These are phyloP conservation scores for Calephelis virginiensis DNA, from an alignment of 1,140 invertebrate genomes.

Conservation along the genomic window DNA sequence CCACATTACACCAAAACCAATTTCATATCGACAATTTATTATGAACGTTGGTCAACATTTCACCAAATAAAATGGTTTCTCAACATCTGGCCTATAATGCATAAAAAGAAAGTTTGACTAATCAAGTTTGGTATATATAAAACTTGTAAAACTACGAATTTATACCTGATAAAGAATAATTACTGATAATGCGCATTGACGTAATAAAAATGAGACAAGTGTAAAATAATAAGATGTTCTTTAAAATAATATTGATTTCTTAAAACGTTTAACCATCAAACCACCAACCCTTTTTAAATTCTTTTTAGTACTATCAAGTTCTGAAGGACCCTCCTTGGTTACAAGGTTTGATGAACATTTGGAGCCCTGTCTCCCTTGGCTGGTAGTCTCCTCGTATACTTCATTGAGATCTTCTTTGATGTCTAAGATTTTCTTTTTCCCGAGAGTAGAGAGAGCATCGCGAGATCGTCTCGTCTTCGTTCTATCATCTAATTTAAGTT, in stretches of 20 bases:
- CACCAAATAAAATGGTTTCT: too few relatives aligned
- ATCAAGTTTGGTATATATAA: neutral
- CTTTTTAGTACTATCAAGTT: conserved; percentile 47
- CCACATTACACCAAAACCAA: too few relatives aligned
- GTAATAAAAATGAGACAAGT: neutral
- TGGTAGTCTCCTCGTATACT: conserved; percentile 32
- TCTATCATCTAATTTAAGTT: conserved; percentile 40
- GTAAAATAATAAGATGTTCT: too few relatives aligned
- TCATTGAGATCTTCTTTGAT: conserved; percentile 50
- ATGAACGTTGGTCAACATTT: too few relatives aligned
- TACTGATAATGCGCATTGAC: neutral
- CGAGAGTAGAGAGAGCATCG: conserved; percentile 20
- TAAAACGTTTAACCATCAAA: neutral
- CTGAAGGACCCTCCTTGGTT: conserved; percentile 30
- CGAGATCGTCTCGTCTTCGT: conserved; percentile 23
- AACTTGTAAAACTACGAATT: too few relatives aligned
- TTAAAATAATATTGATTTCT: too few relatives aligned
- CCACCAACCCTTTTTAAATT: conserved; percentile 67
- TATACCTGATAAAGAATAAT: too few relatives aligned
- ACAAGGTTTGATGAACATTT: conserved; percentile 30
- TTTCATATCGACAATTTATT: too few relatives aligned
- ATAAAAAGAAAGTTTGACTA: neutral
- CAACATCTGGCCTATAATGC: too few relatives aligned
- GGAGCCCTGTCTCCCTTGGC: conserved; percentile 13
- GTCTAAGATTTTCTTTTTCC: conserved; percentile 44